Base-by-base conservation (phyloP, 1,140 invertebrate genomes). In the Pseudomyrmex cubaensis region DNA sequence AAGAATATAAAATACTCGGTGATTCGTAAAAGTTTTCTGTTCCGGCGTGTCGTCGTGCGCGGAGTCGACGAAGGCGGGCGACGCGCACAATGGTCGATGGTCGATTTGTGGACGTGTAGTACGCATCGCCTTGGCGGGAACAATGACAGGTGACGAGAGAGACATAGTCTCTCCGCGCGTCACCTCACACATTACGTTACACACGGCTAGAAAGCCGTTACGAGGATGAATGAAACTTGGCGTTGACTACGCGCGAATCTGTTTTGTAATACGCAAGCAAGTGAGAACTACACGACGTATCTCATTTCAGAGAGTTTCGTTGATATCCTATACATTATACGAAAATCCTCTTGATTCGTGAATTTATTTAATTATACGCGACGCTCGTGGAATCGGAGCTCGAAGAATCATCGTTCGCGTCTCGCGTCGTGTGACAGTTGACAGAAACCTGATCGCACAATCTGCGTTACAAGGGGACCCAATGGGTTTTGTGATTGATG, bases 71-170 rank as follows among this genome's bases (percentile, higher is more conserved):
- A 62, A 82, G 78, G 78, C 17, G 52, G 78, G 46, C 62, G 48
- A 74, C 46, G 59, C 56, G 76, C 35, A 35, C 76, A 54, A 50
- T 69, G 64, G 48, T 74, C 59, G 78, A 44, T 54, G 63, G 63
- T 82, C 50, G 46, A 69, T 69, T 78, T 52, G 70, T 20, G 59
- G 57, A 74, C 57, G 69, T 57, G 67, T 59, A 70, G 67, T 74
- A 75, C 70, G 57, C 70, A 63, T 63, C 20, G 76, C 48, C 70
- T 82, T 82, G 78, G 78, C 78, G 78, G 78, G 78, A 82, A 82
- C 70, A 52, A 82, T 74, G 78, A 80, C 76, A 80, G 76, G 76
- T 80, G 76, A 80, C 76, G 76, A 59, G 76, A 52, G 66, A 70
- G 76, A 80, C 66, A 70, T 80, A 52, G 80, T 82, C 59, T 17